These are phyloP conservation scores for Dendrocopos noguchii DNA, from an alignment of 2,113 vertebrate species.

Conservation along the genomic window DNA sequence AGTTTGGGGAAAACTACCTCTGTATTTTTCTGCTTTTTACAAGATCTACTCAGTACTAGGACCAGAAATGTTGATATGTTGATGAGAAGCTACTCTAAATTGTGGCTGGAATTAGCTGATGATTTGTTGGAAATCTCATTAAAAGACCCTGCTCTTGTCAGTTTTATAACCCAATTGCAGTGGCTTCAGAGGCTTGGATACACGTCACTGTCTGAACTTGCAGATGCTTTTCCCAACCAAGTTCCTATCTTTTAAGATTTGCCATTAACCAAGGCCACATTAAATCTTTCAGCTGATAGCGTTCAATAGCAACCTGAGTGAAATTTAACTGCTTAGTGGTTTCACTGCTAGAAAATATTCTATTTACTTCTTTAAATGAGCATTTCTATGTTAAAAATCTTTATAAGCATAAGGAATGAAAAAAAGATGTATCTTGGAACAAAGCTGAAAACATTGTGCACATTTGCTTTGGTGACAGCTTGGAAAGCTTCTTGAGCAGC, in stretches of 20 bases:
- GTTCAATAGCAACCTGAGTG: neutral
- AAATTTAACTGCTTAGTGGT: neutral
- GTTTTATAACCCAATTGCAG: neutral
- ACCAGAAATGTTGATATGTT: neutral
- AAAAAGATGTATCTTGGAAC: neutral
- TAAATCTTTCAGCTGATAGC: constrained; percentile 6
- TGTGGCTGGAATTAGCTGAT: neutral
- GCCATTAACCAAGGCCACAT: neutral
- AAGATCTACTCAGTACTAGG: neutral
- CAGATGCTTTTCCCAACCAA: neutral
- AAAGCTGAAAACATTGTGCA: neutral
- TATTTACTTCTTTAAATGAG: neutral
- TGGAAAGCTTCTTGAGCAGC: neutral
- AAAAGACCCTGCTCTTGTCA: neutral
- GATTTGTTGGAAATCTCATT: neutral
- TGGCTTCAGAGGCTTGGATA: neutral
- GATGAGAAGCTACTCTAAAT: neutral
- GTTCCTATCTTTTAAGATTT: neutral
- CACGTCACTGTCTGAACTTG: neutral
- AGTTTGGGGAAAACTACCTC: neutral
- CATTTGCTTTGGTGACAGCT: neutral
- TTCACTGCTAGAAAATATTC: neutral
- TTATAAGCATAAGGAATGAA: neutral
- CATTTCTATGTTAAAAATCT: neutral
- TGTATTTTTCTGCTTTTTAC: neutral